These are phyloP conservation scores for Podarcis lilfordi DNA, from an alignment of 2,797 vertebrate genomes.

Conservation along the genomic window DNA sequence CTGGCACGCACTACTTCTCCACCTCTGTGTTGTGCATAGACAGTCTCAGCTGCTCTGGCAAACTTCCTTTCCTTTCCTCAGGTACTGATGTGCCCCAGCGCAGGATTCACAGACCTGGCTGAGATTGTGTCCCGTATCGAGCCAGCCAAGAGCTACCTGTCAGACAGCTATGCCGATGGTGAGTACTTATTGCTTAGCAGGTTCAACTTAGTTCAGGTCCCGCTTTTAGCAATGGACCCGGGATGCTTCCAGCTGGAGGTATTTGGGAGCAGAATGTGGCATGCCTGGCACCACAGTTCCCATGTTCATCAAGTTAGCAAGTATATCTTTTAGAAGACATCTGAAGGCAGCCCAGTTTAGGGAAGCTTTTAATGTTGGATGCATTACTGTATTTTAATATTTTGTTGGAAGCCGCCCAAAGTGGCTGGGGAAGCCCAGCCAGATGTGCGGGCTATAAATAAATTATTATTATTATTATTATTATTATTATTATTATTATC, in stretches of 20 bases:
- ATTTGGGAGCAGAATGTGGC: neutral
- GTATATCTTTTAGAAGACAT: no score
- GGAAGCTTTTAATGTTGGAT: no score
- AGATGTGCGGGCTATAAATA: no score
- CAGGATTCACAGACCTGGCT: constrained; percentile 94
- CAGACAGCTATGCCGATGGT: constrained; percentile 84
- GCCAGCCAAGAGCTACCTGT: constrained; percentile 87
- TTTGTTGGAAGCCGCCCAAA: no score
- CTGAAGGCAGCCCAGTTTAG: no score
- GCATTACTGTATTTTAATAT: no score
- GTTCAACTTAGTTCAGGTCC: neutral
- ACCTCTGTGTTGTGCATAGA: neutral
- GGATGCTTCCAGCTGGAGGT: neutral
- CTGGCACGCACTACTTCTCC: neutral
- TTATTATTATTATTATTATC: no score
- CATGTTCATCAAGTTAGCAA: no score
- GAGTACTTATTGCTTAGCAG: constrained; percentile 46
- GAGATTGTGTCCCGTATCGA: constrained; percentile 97
- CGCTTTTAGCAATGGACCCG: neutral
- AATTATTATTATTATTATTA: no score
- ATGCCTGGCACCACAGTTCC: no score
- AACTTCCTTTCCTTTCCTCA: constrained; percentile 15
- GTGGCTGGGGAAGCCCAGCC: no score
- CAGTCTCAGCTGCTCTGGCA: neutral
- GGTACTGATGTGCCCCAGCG: constrained; percentile 83